Percentiles rank a stretch among this genome's conserved stretches.
phyloP scores from a whole-genome alignment of 2,113 vertebrate species.

The Craseonycteris thonglongyai region DNA sequence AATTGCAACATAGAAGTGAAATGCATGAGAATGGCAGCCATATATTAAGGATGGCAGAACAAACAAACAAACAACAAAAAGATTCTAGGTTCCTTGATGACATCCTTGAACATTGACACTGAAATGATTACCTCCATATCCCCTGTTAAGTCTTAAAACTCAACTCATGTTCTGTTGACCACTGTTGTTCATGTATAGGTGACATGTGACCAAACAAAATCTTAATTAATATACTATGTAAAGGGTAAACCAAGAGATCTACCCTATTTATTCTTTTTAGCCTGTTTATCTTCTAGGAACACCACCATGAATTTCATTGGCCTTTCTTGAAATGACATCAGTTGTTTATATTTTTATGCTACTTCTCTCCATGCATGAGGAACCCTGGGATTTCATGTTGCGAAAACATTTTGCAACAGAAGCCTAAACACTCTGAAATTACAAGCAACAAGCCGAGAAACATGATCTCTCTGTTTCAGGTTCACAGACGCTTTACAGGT shows the following conservation, averaged over 20 bases:
- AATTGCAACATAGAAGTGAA: neutral
- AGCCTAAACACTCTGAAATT: neutral
- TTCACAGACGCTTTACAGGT: neutral
- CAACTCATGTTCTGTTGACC: neutral
- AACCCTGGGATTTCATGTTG: neutral
- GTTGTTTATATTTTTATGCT: neutral
- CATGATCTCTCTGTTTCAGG: neutral
- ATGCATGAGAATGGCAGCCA: neutral
- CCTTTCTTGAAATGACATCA: neutral
- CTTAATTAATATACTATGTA: neutral
- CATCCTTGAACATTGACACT: neutral
- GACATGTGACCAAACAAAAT: neutral
- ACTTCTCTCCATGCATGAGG: neutral
- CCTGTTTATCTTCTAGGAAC: neutral
- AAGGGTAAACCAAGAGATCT: neutral
- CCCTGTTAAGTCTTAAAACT: neutral
- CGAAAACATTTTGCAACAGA: constrained; percentile 32
- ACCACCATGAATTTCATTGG: neutral
- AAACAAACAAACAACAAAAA: neutral
- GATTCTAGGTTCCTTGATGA: neutral
- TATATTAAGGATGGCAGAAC: neutral
- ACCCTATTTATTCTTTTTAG: neutral
- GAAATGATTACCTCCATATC: neutral
- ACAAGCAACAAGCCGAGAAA: neutral
- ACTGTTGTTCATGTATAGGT: neutral